Base-by-base conservation (phyloP, 2,888 invertebrate species). In the Melolontha melolontha region DNA sequence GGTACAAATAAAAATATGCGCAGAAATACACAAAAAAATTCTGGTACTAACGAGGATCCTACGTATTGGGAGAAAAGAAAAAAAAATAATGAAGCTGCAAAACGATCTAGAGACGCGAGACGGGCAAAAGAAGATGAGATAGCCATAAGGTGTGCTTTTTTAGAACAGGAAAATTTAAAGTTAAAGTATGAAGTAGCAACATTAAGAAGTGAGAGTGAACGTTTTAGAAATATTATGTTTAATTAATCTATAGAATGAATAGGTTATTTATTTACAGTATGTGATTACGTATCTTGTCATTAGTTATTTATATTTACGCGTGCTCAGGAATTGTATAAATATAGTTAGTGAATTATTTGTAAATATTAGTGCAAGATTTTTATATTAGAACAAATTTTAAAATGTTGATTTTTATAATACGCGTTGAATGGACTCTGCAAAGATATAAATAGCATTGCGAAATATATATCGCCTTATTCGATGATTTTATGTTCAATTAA, bases 81-180 rank as follows among this genome's bases (percentile, higher is more conserved):
- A 72, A 94, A 95, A 79, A 98, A 98, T 82, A 98, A 98, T 81
- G 94, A 92, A 71, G 97, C 98, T 0, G 98, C 98, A 0, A 98
- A 98, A 82, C 88, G 96, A 74, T 97, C 96, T 0, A 87, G 98
- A 4, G 97, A 98, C 78, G 90, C 95, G 0, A 86, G 98, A 68
- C 87, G 96, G 75, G 90, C 93, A 49, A 94, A 97, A 76, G 97
- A 98, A 80, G 95, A 97, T 74, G 95, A 96, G 75, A 91, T 97
- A 62, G 95, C 96, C 0, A 92, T 97, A 44, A 86, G 95, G 67
- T 95, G 95, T 0, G 92, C 94, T 0, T 93, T 91, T 76, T 85
- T 97, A 16, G 95, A 97, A 81, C 92, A 93, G 75, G 95, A 96
- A 82, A 93, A 95, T 82, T 86, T 92, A 12, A 90, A 91, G 79